Evolutionary conservation across 1,140 invertebrate species (phyloP).

Genomic region (Melanaphis sacchari): DNA sequence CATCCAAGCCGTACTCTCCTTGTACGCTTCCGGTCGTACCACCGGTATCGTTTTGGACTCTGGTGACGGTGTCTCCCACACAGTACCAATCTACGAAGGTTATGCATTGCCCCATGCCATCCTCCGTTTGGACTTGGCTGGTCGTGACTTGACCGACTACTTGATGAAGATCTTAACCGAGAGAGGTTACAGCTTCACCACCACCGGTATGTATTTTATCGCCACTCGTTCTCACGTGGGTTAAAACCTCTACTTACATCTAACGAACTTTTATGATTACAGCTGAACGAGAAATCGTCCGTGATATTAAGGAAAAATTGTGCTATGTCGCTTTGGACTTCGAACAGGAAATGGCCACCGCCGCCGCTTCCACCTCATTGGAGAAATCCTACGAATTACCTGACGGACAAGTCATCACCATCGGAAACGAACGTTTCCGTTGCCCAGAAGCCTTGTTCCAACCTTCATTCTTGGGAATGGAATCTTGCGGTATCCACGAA

Average conservation of each 20-base stretch:
- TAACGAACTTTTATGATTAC: constrained; percentile 64
- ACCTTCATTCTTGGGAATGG: constrained; percentile 81
- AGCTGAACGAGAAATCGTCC: constrained; percentile 94
- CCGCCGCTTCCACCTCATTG: constrained; percentile 77
- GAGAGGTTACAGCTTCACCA: constrained; percentile 75
- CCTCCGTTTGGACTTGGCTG: constrained; percentile 86
- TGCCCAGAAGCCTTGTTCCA: constrained; percentile 87
- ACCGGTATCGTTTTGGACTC: constrained; percentile 83
- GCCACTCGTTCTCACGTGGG: not conserved
- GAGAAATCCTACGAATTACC: constrained; percentile 86
- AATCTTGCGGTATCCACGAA: constrained; percentile 83
- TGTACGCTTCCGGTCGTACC: constrained; percentile 87
- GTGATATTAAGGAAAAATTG: constrained; percentile 94
- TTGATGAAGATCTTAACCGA: constrained; percentile 89
- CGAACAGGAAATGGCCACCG: constrained; percentile 89
- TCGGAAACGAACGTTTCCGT: constrained; percentile 88
- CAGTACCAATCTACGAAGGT: constrained; percentile 85
- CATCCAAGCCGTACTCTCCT: constrained; percentile 81
- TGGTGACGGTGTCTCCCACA: constrained; percentile 87
- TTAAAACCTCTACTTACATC: not conserved
- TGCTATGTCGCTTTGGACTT: constrained; percentile 84
- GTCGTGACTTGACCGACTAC: constrained; percentile 87
- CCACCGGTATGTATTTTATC: constrained; percentile 66
- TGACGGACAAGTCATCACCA: constrained; percentile 81
- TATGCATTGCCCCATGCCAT: constrained; percentile 79